phyloP scores from a whole-genome alignment of 2,888 invertebrate genomes.

The Tortricodes alternella region DNA sequence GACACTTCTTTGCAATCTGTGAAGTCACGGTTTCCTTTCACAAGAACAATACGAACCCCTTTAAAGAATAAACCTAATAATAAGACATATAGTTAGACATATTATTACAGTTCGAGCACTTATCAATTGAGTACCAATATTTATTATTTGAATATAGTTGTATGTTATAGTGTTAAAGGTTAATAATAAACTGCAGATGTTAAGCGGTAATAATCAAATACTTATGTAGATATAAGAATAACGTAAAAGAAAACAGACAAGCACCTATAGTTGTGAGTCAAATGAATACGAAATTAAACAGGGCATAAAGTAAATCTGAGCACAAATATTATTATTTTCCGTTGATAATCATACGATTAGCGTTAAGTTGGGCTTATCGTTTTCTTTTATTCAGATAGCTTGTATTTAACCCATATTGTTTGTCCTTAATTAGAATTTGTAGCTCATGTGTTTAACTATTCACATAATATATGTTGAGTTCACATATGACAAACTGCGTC shows the following conservation, averaged over 20 bases:
- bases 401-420: no score
- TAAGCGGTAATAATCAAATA: conserved; percentile 16
- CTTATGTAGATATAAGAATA: conserved; percentile 5
- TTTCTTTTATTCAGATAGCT: no score
- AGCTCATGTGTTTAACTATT: no score
- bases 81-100: conserved; percentile 10
- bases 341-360: no score
- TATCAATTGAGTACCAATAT: conserved; percentile 8
- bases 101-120: conserved; percentile 7
- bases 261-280: no score
- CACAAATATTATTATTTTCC: background rate
- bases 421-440: no score
- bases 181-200: conserved; percentile 7
- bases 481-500: no score
- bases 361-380: no score
- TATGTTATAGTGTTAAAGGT: conserved; percentile 21
- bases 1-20: conserved; percentile 9
- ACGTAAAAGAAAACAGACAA: background rate
- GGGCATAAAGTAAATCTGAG: background rate
- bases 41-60: background rate
- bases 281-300: no score
- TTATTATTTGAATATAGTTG: conserved; percentile 25
- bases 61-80: background rate
- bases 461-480: no score
- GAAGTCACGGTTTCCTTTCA: background rate